Percentiles rank a stretch among this genome's conserved stretches.
Evolutionary conservation across 1,140 invertebrate genomes (phyloP).

Genomic region (Cylas formicarius): DNA sequence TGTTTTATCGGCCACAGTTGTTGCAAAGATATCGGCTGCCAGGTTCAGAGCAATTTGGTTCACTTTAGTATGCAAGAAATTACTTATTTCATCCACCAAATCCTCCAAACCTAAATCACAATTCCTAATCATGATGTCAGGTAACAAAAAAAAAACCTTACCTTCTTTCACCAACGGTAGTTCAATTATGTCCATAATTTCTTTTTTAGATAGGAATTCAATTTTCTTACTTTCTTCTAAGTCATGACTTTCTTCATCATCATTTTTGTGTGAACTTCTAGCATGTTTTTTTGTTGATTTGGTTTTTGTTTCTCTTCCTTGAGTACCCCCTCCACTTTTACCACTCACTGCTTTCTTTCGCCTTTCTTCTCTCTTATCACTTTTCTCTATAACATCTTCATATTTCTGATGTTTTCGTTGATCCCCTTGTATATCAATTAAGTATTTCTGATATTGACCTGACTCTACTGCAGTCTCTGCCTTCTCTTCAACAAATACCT

Average conservation of each 20-base stretch:
- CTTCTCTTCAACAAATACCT: conserved; percentile 60
- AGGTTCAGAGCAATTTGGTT: conserved; percentile 46
- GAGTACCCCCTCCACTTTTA: conserved; percentile 81
- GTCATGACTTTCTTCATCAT: conserved; percentile 58
- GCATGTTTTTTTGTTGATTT: conserved; percentile 81
- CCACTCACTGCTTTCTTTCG: conserved; percentile 79
- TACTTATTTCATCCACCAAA: conserved; percentile 51
- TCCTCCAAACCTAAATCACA: too few species aligned
- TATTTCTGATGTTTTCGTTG: conserved; percentile 40
- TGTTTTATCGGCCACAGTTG: conserved; percentile 58
- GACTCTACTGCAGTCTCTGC: conserved; percentile 64
- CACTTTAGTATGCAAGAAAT: conserved; percentile 53
- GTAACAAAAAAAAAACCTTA: conserved; percentile 40
- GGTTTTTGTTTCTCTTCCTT: conserved; percentile 92
- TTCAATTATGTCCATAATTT: conserved; percentile 52
- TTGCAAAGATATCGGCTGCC: conserved; percentile 63
- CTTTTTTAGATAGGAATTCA: conserved; percentile 59
- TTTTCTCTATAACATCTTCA: conserved; percentile 49
- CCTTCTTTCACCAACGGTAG: conserved; percentile 57
- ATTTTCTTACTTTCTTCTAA: conserved; percentile 43
- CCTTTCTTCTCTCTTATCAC: conserved; percentile 77
- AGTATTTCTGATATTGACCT: conserved; percentile 56
- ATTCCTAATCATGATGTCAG: not conserved
- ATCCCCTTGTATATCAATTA: conserved; percentile 50
- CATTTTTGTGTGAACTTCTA: conserved; percentile 42